Conservation (phyloP, 2,113 vertebrate species). For the Ceratotherium simum region DNA sequence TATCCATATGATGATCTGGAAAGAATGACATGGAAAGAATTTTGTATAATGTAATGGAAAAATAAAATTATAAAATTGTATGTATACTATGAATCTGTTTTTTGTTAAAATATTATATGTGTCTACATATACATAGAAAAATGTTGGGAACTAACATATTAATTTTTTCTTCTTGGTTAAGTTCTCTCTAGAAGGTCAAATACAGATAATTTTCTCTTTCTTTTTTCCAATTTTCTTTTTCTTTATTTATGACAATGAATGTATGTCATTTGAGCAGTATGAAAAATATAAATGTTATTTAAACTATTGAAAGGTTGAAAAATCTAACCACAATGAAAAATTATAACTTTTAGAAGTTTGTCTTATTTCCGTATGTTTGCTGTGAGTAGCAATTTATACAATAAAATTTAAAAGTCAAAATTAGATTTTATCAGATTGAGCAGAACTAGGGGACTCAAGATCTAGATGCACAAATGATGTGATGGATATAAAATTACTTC, state of each 20-base stretch:
- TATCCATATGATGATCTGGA: neutral
- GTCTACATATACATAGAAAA: neutral
- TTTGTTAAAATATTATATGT: neutral
- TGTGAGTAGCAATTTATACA: neutral
- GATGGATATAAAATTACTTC: neutral
- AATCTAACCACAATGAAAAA: neutral
- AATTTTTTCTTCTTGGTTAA: neutral
- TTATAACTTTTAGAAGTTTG: neutral
- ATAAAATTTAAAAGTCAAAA: slow-evolving; percentile 37
- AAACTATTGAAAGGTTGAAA: neutral
- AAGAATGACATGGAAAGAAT: neutral
- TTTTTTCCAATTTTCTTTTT: neutral
- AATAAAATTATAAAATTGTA: neutral
- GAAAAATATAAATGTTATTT: neutral
- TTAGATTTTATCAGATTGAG: neutral
- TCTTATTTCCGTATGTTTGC: neutral
- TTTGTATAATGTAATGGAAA: neutral
- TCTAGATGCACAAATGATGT: neutral
- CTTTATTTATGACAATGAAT: neutral
- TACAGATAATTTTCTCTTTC: neutral
- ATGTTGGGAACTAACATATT: neutral
- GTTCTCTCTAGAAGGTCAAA: neutral
- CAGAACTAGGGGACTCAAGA: neutral
- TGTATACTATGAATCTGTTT: neutral
- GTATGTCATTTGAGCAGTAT: neutral